phyloP scores from a whole-genome alignment of 2,113 vertebrate genomes.

The Scophthalmus maximus region DNA sequence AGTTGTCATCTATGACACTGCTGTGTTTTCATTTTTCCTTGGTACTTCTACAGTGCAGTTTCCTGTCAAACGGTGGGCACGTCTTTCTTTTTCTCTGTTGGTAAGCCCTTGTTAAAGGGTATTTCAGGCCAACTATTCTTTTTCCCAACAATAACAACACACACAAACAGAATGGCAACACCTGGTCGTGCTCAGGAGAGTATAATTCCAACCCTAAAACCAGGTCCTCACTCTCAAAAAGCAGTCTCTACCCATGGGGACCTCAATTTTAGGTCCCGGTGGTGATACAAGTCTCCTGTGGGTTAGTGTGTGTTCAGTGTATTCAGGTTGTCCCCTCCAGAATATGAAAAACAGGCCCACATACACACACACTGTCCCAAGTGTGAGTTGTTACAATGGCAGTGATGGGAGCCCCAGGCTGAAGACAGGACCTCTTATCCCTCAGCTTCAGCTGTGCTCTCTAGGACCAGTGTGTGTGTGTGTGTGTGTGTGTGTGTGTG shows the following conservation, averaged over 20 bases:
- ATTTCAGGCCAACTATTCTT: conserved; percentile 4
- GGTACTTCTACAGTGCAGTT: not conserved
- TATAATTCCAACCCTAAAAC: not conserved
- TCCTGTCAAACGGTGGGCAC: not conserved
- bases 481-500: conserved; percentile 15
- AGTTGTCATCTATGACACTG: not conserved
- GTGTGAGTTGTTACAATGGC: conserved; percentile 31
- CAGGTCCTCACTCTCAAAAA: not conserved
- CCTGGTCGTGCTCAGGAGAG: conserved; percentile 36
- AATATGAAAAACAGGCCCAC: not conserved
- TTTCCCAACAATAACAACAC: conserved; percentile 17
- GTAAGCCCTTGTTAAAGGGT: not conserved
- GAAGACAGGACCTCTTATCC: conserved; percentile 71
- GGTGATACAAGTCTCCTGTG: not conserved
- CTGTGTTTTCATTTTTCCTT: conserved; percentile 5
- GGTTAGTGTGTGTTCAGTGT: not conserved
- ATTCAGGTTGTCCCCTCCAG: not conserved
- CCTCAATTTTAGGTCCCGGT: not conserved
- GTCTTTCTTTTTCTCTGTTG: not conserved
- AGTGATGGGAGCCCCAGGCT: conserved; percentile 55
- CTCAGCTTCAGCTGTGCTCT: conserved; percentile 60
- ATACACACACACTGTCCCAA: conserved; percentile 10
- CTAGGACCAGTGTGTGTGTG: conserved; percentile 48
- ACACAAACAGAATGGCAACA: conserved; percentile 16
- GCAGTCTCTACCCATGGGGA: not conserved